Base-by-base conservation (phyloP, 2,797 vertebrate genomes). In the Gephyroberyx darwinii region DNA sequence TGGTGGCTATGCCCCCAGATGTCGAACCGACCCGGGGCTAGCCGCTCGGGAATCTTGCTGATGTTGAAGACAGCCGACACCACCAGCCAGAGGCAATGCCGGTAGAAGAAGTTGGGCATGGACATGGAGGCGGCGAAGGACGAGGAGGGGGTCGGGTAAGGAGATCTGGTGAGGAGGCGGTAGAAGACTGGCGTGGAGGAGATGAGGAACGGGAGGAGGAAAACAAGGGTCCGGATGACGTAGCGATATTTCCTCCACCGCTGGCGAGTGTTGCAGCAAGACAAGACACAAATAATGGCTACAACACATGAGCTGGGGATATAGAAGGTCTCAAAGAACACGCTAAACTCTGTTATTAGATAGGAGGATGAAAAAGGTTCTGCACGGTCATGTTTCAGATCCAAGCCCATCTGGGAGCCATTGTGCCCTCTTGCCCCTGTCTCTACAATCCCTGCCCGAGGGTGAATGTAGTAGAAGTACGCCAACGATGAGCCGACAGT, bases 1-100 rank as follows among this genome's bases (percentile, higher is more conserved):
- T 95, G 94, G 86, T 95, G 93, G 75, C 95, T 94, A 90, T 95
- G 93, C 13, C 93, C 94, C 93, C 93, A 94, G 82, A 95, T 93
- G 80, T 95, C 93, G 0, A 95, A 95, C 16, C 86, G 74, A 0
- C 94, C 94, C 0, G 94, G 95, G 4, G 88, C 90, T 0, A 95
- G 67, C 0, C 95, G 90, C 80, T 95, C 94, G 0, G 95, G 95
- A 39, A 95, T 39, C 89, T 95, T 95, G 80, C 93, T 94, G 53
- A 95, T 92, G 88, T 95, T 95, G 78, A 95, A 93, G 64, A 93
- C 8, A 0, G 93, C 95, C 0, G 94, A 94, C 48, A 90, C 90
- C 86, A 94, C 72, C 63, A 95, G 85, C 94, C 95, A 95, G 69
- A 93, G 76, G 74, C 94, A 95, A 85, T 95, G 95, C 58, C 93